Evolutionary conservation across 2,888 invertebrate species (phyloP).

Genomic region (Drosophila vallismaia): DNA sequence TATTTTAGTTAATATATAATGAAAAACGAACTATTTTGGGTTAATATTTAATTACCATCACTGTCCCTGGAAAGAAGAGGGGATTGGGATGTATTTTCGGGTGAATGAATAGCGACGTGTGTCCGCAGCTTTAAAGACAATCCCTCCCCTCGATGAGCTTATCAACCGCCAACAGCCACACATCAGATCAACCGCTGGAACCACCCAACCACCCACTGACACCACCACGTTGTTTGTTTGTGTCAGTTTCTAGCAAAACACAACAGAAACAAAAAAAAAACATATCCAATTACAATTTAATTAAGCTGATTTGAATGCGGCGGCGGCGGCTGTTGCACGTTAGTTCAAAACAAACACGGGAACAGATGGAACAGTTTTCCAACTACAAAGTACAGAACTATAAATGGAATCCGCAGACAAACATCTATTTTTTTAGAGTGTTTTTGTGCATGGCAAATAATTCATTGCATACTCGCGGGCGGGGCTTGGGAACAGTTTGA

Average conservation of each 20-base stretch:
- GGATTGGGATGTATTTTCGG: conserved; percentile 4
- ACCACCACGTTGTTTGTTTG: conserved; percentile 42
- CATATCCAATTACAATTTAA: conserved; percentile 75
- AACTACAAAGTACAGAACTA: conserved; percentile 6
- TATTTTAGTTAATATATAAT: too few relatives aligned
- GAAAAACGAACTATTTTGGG: not conserved
- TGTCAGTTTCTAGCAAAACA: conserved; percentile 25
- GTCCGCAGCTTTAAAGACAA: conserved; percentile 37
- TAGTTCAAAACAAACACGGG: conserved; percentile 19
- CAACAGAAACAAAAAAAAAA: conserved; percentile 39
- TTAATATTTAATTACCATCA: too few relatives aligned
- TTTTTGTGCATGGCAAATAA: not conserved
- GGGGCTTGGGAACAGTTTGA: too few relatives aligned
- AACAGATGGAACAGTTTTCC: conserved; percentile 8
- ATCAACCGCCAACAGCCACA: conserved; percentile 29
- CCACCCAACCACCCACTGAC: not conserved
- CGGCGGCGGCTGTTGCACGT: conserved; percentile 16
- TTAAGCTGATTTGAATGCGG: conserved; percentile 60
- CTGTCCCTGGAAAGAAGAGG: conserved; percentile 1
- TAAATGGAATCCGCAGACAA: conserved; percentile 15
- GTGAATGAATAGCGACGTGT: conserved; percentile 17
- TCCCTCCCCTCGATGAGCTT: conserved; percentile 37
- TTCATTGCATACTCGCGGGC: conserved; percentile 1
- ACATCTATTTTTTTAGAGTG: not conserved
- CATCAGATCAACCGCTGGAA: conserved; percentile 17